Evolutionary conservation across 2,888 invertebrate genomes (phyloP), one percentile per base, ranked within the genome.

Genomic region (Octonoba sinensis): DNA sequence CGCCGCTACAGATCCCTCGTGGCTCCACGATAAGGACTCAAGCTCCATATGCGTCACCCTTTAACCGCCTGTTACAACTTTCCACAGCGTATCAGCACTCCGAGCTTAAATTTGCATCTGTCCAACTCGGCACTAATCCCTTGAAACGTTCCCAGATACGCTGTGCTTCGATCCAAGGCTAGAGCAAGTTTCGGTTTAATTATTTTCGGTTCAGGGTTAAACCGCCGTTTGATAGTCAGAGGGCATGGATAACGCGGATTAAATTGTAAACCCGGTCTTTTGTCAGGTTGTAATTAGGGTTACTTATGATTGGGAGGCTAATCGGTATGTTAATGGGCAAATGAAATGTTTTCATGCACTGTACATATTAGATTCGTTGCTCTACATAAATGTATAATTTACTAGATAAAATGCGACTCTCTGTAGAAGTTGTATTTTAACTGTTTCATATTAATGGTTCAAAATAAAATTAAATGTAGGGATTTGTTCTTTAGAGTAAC

Each of bases 41-140:
- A 59, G 27, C 51, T 56, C 72, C 69, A 67, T 75, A 67, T 72
- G 67, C 79, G 79, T 73, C 73, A 78, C 78, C 78, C 72, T 60
- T 66, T 78, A 79, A 66, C n/a, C 66, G 78, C 78, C 66, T 59
- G 77, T 78, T 71, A 65, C 64, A 78, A 71, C 65, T 65, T 74
- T 57, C 59, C 75, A 74, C 72, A 66, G 64, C 78, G 51, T 81
- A 81, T 81, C 79, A 69, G 69, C 57, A 60, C 20, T 46, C 46
- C 69, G 73, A 73, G 73, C 73, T 81, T 81, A 81, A 81, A 81
- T 81, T 81, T 81, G 73, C 79, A 64, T 73, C 72, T 81, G 79
- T 81, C 79, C 71, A 65, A 78, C 36, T 22, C 22, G 24, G 44
- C 18, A 51, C 67, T 81, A 81, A 81, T 81, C 79, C 73, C 69